These are phyloP conservation scores for Cydia pomonella DNA, from an alignment of 1,140 invertebrate species.

Conservation along the genomic window DNA sequence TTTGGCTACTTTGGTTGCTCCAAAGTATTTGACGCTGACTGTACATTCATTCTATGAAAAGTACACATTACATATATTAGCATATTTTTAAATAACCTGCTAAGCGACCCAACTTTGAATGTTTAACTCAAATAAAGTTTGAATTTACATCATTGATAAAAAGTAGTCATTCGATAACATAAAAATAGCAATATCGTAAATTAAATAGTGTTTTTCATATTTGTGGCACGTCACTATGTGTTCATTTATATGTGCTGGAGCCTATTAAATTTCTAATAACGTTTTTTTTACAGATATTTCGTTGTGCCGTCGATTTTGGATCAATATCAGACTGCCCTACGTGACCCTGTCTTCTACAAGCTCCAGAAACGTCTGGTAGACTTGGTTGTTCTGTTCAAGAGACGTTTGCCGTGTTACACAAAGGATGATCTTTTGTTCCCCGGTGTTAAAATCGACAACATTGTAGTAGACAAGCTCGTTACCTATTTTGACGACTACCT, in stretches of 20 bases:
- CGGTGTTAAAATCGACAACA: constrained; percentile 81
- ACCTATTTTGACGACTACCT: constrained; percentile 82
- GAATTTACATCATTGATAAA: too few species aligned
- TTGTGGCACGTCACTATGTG: not conserved
- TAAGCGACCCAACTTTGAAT: too few species aligned
- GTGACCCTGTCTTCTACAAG: constrained; percentile 85
- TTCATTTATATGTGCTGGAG: not conserved
- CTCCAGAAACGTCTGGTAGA: constrained; percentile 83
- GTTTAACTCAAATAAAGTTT: too few species aligned
- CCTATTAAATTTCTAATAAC: constrained; percentile 35
- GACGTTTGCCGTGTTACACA: constrained; percentile 83
- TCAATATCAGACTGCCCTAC: constrained; percentile 82
- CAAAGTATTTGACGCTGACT: too few species aligned
- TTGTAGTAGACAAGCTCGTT: constrained; percentile 79
- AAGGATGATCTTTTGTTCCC: constrained; percentile 83
- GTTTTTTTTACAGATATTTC: constrained; percentile 69
- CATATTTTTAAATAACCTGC: too few species aligned
- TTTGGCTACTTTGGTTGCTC: too few species aligned
- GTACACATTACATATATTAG: too few species aligned
- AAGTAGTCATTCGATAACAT: too few species aligned
- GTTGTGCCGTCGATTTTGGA: constrained; percentile 80
- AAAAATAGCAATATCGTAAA: too few species aligned
- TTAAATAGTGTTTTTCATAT: too few species aligned
- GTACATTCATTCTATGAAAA: too few species aligned
- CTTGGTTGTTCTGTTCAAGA: constrained; percentile 82